Evolutionary conservation across 2,888 invertebrate species (phyloP).

Genomic region (Horisme vitalbata): DNA sequence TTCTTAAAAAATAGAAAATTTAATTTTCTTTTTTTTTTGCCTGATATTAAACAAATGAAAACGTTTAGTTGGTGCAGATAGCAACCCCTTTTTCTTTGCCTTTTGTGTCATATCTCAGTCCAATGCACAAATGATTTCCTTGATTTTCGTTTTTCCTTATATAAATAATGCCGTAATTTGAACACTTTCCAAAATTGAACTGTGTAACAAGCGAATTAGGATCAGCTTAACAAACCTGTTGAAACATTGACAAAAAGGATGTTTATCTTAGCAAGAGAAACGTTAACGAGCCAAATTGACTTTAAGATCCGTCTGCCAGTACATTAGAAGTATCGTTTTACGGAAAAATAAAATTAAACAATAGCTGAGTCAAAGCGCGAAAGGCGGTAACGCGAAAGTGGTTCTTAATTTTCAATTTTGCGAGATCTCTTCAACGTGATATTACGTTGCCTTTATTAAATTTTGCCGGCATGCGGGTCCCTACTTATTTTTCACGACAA

Average conservation of each 20-base stretch:
- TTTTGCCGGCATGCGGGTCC: constrained; percentile 49
- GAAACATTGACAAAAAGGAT: constrained; percentile 10
- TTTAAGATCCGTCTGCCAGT: constrained; percentile 26
- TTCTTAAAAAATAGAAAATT: too few relatives aligned
- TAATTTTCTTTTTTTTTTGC: too few relatives aligned
- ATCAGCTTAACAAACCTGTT: neutral
- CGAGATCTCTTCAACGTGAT: constrained; percentile 52
- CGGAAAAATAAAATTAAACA: constrained; percentile 39
- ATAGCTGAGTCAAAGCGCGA: constrained; percentile 37
- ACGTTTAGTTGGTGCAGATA: too few relatives aligned
- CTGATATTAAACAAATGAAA: too few relatives aligned
- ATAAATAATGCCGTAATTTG: too few relatives aligned
- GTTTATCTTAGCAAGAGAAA: constrained; percentile 18
- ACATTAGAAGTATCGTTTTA: constrained; percentile 33
- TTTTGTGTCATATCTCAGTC: too few relatives aligned
- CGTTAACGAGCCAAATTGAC: constrained; percentile 30
- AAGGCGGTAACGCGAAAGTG: constrained; percentile 44
- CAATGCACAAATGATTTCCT: too few relatives aligned
- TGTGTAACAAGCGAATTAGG: too few relatives aligned
- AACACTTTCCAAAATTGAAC: too few relatives aligned
- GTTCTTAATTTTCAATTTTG: constrained; percentile 69
- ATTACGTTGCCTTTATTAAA: constrained; percentile 68
- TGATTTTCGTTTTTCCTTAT: too few relatives aligned
- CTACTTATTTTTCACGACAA: constrained; percentile 65
- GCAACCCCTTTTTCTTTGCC: too few relatives aligned